Percentiles rank a stretch among this genome's conserved stretches.
Conservation (phyloP, 2,888 invertebrate genomes). For the Hirtodrosophila histrioides region DNA sequence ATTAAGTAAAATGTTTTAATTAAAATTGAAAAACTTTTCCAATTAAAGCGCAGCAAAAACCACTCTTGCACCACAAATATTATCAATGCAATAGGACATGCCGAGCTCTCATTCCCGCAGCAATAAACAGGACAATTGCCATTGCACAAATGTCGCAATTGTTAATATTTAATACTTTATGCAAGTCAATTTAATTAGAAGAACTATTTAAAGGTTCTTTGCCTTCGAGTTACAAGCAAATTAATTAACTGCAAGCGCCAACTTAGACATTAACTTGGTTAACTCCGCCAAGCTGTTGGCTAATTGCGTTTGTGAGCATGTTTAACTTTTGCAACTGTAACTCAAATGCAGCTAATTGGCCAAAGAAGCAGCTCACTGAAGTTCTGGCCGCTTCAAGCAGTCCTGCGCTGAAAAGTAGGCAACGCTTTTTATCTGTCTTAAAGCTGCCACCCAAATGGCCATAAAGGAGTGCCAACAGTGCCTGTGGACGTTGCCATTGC, state of each 20-base stretch:
- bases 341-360: conserved; percentile 69
- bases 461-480: not conserved
- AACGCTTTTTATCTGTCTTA: conserved; percentile 19
- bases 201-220: not conserved
- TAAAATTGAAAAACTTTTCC: conserved; percentile 79
- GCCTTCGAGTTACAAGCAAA: conserved; percentile 26
- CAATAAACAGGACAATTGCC: conserved; percentile 1
- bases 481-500: conserved; percentile 1
- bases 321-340: conserved; percentile 55
- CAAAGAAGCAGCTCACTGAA: conserved; percentile 20
- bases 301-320: conserved; percentile 61
- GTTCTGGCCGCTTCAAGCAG: not conserved
- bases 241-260: conserved; percentile 61
- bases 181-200: conserved; percentile 31
- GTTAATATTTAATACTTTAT: conserved; percentile 24
- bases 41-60: conserved; percentile 62
- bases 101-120: not conserved
- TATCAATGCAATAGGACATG: conserved; percentile 57
- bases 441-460: conserved; percentile 12
- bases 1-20: conserved; percentile 78
- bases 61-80: conserved; percentile 54
- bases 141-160: conserved; percentile 4
- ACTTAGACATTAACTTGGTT: conserved; percentile 56
- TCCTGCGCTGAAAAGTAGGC: conserved; percentile 16
- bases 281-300: conserved; percentile 27